Evolutionary conservation across 2,113 vertebrate species (phyloP).

Genomic region (Dasyprocta punctata): DNA sequence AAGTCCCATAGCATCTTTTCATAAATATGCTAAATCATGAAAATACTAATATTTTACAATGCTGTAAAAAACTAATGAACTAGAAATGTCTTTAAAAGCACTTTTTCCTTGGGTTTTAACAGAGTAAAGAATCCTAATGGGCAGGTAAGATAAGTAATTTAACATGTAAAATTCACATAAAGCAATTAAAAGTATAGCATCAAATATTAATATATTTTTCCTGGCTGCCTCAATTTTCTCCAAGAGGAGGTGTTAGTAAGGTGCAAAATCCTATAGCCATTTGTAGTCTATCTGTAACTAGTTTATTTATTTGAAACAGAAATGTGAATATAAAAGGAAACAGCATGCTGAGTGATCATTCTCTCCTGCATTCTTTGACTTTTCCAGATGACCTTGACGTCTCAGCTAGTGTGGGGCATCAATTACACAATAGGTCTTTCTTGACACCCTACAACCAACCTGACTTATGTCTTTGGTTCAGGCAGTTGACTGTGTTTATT

Average conservation of each 20-base stretch:
- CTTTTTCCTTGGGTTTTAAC: neutral
- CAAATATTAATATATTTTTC: neutral
- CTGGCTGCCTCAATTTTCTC: neutral
- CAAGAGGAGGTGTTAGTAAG: neutral
- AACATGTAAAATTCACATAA: neutral
- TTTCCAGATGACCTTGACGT: neutral
- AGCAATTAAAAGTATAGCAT: neutral
- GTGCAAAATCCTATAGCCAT: neutral
- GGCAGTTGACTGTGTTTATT: neutral
- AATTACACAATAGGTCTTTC: rapidly evolving
- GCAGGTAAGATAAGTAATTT: constrained; percentile 14
- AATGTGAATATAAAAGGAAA: neutral
- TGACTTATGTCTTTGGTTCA: neutral
- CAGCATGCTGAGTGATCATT: neutral
- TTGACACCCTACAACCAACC: neutral
- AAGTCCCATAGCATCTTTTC: neutral
- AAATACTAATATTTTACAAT: constrained; percentile 13
- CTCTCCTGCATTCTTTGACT: neutral
- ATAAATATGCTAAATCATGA: constrained; percentile 16
- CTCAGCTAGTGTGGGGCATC: neutral
- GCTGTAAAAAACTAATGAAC: neutral
- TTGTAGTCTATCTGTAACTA: neutral
- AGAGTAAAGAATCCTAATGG: constrained; percentile 11
- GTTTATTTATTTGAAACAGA: neutral
- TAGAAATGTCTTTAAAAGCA: neutral